These are phyloP conservation scores for Myotis myotis DNA, from an alignment of 2,797 vertebrate species.

Conservation along the genomic window DNA sequence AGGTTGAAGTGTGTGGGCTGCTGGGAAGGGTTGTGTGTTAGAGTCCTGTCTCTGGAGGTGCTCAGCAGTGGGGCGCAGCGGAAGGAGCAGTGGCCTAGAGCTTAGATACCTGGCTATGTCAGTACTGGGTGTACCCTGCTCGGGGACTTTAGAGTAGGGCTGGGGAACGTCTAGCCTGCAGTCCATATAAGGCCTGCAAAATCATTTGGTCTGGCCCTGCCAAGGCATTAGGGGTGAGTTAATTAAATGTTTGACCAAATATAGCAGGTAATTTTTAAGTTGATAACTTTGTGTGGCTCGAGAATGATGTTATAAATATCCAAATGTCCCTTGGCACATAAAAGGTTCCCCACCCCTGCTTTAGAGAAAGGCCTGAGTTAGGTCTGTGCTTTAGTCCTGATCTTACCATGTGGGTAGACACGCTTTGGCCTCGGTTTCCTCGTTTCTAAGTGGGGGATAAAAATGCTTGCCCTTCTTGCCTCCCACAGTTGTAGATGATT, in stretches of 20 bases:
- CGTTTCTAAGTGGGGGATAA: neutral
- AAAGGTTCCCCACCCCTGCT: too few relatives aligned
- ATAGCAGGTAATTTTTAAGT: too few relatives aligned
- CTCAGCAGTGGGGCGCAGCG: too few relatives aligned
- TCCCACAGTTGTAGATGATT: neutral
- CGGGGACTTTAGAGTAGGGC: neutral
- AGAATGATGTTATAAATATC: too few relatives aligned
- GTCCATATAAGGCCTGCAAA: too few relatives aligned
- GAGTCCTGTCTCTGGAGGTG: neutral
- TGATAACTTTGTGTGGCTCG: too few relatives aligned
- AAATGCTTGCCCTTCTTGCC: neutral
- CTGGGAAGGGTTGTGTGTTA: neutral
- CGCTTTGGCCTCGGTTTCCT: neutral
- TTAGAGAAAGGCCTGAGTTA: neutral
- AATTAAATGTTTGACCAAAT: too few relatives aligned
- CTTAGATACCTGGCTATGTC: neutral
- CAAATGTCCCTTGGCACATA: too few relatives aligned
- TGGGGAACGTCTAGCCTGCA: too few relatives aligned
- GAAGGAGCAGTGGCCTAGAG: neutral
- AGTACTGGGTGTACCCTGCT: rapidly evolving
- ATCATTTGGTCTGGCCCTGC: too few relatives aligned
- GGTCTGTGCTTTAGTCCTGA: neutral
- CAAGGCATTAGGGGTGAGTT: too few relatives aligned
- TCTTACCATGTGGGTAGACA: neutral
- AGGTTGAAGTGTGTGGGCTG: neutral